Evolutionary conservation across 1,140 invertebrate genomes (phyloP).

Genomic region (Papilio helenus): DNA sequence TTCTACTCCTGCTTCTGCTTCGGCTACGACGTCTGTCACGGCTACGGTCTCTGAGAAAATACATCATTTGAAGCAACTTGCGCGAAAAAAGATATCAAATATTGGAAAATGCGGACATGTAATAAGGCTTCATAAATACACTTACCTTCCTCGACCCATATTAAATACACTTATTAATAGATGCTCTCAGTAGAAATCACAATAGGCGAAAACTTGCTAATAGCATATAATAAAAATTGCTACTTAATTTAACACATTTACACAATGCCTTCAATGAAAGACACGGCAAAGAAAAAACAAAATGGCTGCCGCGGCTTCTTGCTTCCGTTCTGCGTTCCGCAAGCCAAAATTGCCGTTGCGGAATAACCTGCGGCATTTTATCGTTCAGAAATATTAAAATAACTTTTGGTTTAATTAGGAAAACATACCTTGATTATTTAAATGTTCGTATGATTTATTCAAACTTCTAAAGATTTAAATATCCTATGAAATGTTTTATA

Average conservation of each 20-base stretch:
- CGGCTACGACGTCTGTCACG: slow-evolving; percentile 75
- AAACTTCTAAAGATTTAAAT: not conserved
- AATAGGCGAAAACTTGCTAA: not conserved
- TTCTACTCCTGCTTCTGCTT: slow-evolving; percentile 74
- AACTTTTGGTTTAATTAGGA: not conserved
- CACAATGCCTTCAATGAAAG: slow-evolving; percentile 41
- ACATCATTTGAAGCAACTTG: slow-evolving; percentile 3
- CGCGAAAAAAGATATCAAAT: not conserved
- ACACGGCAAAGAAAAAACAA: slow-evolving; percentile 58
- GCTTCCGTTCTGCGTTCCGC: not conserved
- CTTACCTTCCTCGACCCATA: slow-evolving; percentile 77
- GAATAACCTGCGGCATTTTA: not conserved
- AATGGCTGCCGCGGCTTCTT: slow-evolving; percentile 54
- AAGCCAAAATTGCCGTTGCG: not conserved
- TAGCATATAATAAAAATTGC: not conserved
- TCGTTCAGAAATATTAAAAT: not conserved
- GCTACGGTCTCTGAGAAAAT: slow-evolving; percentile 67
- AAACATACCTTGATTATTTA: not conserved
- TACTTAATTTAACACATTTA: slow-evolving; percentile 24
- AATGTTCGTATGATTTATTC: not conserved
- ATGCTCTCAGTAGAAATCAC: not conserved
- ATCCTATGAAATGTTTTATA: not conserved
- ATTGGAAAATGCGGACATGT: slow-evolving; percentile 18
- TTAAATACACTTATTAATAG: slow-evolving; percentile 24
- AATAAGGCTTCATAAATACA: slow-evolving; percentile 37